Evolutionary conservation across 2,888 invertebrate species (phyloP), one percentile per base, ranked within the genome.

Genomic region (Lasioglossum marginatum): DNA sequence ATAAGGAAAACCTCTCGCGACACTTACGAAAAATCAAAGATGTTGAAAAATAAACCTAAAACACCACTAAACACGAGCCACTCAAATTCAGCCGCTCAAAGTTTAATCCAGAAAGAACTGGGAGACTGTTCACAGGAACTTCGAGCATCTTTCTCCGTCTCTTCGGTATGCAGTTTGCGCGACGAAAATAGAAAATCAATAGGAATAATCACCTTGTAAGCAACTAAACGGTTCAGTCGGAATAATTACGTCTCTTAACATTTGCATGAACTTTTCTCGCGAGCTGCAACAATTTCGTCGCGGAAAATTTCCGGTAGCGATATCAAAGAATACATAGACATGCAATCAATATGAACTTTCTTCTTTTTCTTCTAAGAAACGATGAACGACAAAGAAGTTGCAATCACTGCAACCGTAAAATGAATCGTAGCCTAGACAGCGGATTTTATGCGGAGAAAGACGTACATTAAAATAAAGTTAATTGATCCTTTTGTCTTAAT

Each of bases 131-230:
- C 37, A 4, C 37, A 4, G 34, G 4, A 68, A 68, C 68, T 12
- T 68, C 12, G 73, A 48, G 48, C 45, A 72, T 72, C 8, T 48
- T 60, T 19, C 34, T 37, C 6, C 4, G 48, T 37, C 10, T 45
- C 23, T 27, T 10, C 45, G 10, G 16, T 63, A 78, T 40, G 31
- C 45, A 78, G 16, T 72, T 78, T 3, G 37, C 31, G 8, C 27
- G 48, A 45, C 48, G 60, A 75, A 71, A 75, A 82, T 82, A 79
- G 57, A 57, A 37, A 37, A 71, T 76, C 60, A 48, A 66, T 81
- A 48, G 10, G 16, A 70, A 71, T 81, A 52, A 75, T 79, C 79
- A 60, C 40, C 31, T 77, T 60, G 23, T 40, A 52, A 80, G 10
- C 74, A 40, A 6, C 34, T 31, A 52, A 34, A n/a, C n/a, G 3